Evolutionary conservation across 2,888 invertebrate genomes (phyloP), one percentile per base, ranked within the genome.

Genomic region (Perizoma affinitatum): DNA sequence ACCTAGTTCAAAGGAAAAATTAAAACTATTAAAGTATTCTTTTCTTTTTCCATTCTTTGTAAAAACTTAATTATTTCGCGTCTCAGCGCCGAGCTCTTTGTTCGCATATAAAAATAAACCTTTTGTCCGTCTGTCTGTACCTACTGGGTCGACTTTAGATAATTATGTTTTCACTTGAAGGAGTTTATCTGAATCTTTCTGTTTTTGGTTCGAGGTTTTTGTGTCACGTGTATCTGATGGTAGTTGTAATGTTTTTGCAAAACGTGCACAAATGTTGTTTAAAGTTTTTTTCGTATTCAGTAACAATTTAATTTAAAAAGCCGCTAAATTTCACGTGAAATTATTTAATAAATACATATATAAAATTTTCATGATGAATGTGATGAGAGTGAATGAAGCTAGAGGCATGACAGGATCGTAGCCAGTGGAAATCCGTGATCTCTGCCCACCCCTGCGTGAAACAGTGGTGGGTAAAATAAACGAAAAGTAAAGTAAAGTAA

Each of bases 71-170:
- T 79, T 75, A 76, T 73, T 70, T 71, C 63, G 47, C 68, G 51
- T 62, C 67, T 67, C 68, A 63, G 61, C 65, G 56, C 66, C 54
- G 49, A 66, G 67, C 66, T 65, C 74, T 74, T 72, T 62, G 75
- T 73, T 63, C 66, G 54, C 65, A 66, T 67, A 68, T 80, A 83
- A 83, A 84, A 83, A 84, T 83, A 83, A 80, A 81, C 79, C 76
- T 83, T 84, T 83, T 83, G 81, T 83, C 71, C 72, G 70, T 68
- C 66, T 58, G 64, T 62, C 58, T 44, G 62, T 51, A 50, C 45
- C n/a, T 51, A 50, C 45, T 10, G 77, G 66, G 73, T 61, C 42
- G 66, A 58, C 67, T 70, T 67, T 63, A 61, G 66, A 65, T 69
- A 67, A 67, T 69, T 63, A 63, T 62, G 61, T 63, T 60, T 66